These are phyloP conservation scores for Bugula neritina DNA, from an alignment of 2,888 invertebrate species.

Conservation along the genomic window DNA sequence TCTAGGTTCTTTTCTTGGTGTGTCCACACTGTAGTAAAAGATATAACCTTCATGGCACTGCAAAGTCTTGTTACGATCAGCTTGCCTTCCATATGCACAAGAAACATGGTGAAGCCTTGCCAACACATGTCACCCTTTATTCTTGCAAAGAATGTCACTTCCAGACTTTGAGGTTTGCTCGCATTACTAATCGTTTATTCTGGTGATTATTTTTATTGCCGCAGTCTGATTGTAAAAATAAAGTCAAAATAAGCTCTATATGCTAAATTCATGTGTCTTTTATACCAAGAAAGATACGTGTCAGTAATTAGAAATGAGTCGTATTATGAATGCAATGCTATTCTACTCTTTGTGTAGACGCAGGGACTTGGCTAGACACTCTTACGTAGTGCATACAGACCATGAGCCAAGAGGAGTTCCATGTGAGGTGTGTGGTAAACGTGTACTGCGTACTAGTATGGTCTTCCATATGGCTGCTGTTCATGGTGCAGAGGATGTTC, in stretches of 20 bases:
- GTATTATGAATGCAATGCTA: too few relatives aligned
- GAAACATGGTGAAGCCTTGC: constrained; percentile 17
- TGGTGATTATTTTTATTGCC: too few relatives aligned
- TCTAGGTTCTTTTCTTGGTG: not conserved
- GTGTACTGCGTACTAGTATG: constrained; percentile 20
- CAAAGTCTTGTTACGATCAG: constrained; percentile 26
- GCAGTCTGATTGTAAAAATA: too few relatives aligned
- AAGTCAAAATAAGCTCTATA: too few relatives aligned
- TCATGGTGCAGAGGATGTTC: constrained; percentile 2
- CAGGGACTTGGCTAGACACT: not conserved
- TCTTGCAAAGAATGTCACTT: not conserved
- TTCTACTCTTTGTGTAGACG: not conserved
- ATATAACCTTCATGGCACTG: constrained; percentile 16
- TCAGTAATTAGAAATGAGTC: too few relatives aligned
- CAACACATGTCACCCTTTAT: constrained; percentile 6
- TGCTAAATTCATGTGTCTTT: too few relatives aligned
- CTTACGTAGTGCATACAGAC: constrained; percentile 13
- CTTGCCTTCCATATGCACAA: constrained; percentile 1
- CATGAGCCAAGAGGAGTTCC: constrained; percentile 15
- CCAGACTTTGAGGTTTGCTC: constrained; percentile 4
- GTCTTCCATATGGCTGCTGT: constrained; percentile 20
- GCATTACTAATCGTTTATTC: too few relatives aligned
- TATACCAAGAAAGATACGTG: too few relatives aligned
- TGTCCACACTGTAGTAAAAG: constrained; percentile 22
- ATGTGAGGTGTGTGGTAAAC: constrained; percentile 18